A percentile compares a stretch with the other conserved stretches of the same genome.
Conservation (phyloP, 2,888 invertebrate genomes). For the Lamellibrachia columna region DNA sequence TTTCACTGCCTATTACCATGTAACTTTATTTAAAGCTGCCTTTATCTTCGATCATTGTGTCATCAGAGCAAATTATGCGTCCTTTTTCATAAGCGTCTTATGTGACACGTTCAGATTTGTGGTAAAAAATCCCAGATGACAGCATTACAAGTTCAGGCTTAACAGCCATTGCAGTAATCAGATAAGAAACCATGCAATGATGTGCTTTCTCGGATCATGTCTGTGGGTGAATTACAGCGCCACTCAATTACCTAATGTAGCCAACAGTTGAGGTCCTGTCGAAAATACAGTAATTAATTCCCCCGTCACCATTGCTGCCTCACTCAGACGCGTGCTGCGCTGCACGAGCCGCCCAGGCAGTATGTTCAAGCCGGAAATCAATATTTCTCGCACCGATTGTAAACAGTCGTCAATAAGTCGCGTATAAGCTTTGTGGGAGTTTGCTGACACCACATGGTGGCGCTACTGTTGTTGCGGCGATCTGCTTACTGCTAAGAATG, state of each 20-base stretch:
- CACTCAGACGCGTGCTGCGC: background rate
- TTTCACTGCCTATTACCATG: background rate
- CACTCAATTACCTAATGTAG: slow-evolving; percentile 16
- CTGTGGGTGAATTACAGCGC: background rate
- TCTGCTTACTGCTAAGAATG: slow-evolving; percentile 10
- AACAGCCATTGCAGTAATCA: background rate
- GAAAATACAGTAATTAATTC: slow-evolving; percentile 16
- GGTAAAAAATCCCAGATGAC: background rate
- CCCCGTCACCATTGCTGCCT: background rate
- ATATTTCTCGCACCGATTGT: slow-evolving; percentile 12
- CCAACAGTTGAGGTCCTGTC: slow-evolving; percentile 1
- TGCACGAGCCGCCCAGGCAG: background rate
- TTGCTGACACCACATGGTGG: background rate
- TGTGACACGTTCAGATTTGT: background rate
- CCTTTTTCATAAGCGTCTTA: background rate
- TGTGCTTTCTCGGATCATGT: slow-evolving; percentile 12
- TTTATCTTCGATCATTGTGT: background rate
- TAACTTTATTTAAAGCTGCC: background rate
- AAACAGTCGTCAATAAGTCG: slow-evolving; percentile 16
- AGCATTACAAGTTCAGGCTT: background rate
- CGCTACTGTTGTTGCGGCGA: background rate
- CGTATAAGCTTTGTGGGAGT: background rate
- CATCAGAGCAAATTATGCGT: slow-evolving; percentile 16
- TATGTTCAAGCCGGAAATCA: background rate
- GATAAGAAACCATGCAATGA: background rate